Conservation (phyloP, 1,140 invertebrate genomes). For the Theocolax elegans region DNA sequence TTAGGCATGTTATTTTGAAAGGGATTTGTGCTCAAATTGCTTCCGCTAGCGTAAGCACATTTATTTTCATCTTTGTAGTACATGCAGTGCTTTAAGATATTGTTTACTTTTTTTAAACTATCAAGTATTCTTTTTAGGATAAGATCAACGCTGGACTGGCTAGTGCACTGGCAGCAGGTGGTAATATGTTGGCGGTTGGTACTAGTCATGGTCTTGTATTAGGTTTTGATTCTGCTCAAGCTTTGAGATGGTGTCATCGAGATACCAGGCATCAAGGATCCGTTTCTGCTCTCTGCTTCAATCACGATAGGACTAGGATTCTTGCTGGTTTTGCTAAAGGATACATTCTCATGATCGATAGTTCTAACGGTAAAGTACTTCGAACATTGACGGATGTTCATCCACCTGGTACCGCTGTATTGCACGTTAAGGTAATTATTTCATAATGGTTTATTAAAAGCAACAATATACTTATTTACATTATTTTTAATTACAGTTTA, state of each 20-base stretch:
- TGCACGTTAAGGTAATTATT: conserved; percentile 84
- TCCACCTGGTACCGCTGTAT: conserved; percentile 85
- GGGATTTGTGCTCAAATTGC: conserved; percentile 87
- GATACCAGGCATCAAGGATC: conserved; percentile 80
- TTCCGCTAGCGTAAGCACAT: conserved; percentile 77
- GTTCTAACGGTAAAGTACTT: conserved; percentile 80
- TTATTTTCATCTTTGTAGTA: not conserved
- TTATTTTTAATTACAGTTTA: conserved; percentile 70
- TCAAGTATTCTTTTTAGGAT: conserved; percentile 70
- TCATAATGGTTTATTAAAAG: not conserved
- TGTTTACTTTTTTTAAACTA: too few species aligned
- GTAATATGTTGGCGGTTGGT: conserved; percentile 86
- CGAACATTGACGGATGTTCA: conserved; percentile 86
- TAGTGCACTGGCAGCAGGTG: conserved; percentile 82
- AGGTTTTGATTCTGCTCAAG: conserved; percentile 88
- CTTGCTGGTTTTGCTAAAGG: conserved; percentile 89
- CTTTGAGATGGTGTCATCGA: conserved; percentile 86
- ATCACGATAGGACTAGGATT: conserved; percentile 86
- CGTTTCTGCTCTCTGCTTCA: conserved; percentile 88
- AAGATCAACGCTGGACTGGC: conserved; percentile 89
- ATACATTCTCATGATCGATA: conserved; percentile 86
- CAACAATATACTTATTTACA: not conserved
- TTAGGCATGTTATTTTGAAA: conserved; percentile 84
- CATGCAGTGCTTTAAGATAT: too few species aligned
- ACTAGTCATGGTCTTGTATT: conserved; percentile 93